Evolutionary conservation across 35 echinoderm and acorn worm genomes (phyloP), one percentile per base, ranked within the genome.

Genomic region (Lytechinus variegatus): DNA sequence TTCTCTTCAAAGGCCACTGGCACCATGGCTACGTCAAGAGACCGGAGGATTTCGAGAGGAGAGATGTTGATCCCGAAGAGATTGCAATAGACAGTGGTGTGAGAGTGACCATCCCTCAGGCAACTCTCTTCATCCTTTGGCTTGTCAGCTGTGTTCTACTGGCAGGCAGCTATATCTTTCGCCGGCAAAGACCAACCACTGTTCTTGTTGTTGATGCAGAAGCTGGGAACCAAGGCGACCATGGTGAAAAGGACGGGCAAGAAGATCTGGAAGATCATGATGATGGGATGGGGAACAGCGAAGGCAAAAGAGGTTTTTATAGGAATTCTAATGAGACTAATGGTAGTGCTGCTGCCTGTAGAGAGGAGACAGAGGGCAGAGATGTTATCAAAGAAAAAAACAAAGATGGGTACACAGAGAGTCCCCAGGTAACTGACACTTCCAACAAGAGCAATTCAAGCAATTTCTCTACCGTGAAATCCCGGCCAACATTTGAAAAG

Each of bases 401-500:
- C 27, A 72, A 66, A 57, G 52, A 52, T 92, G 94, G n/a, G 44
- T 56, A 92, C 52, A 54, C 58, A 21, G 54, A 9, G 44, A 56
- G 95, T 53, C 10, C 54, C 89, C 33, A 44, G 60, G 52, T 61
- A 87, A 12, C 6, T 54, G 87, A 94, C 89, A 54, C 28, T 66
- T 55, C 71, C 55, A 12, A 9, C 55, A 87, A 96, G 1, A 57
- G 27, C 27, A 92, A 3, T 28, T 92, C 44, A 87, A 95, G 9
- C 10, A 92, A 92, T 27, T 96, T 97, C 61, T 96, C 97, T 53
- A 89, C 95, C 53, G 87, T 96, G 66, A 95, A 96, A 87, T 94
- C 97, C 58, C 97, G 94, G 89, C 97, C 97, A 28, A 94, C 95
- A 10, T 96, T 97, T 87, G 96, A 97, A 52, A 53, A 94, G 8